A percentile compares a stretch with the other conserved stretches of the same genome.
Evolutionary conservation across 2,888 invertebrate genomes (phyloP).

Genomic region (Branchellion lobata): DNA sequence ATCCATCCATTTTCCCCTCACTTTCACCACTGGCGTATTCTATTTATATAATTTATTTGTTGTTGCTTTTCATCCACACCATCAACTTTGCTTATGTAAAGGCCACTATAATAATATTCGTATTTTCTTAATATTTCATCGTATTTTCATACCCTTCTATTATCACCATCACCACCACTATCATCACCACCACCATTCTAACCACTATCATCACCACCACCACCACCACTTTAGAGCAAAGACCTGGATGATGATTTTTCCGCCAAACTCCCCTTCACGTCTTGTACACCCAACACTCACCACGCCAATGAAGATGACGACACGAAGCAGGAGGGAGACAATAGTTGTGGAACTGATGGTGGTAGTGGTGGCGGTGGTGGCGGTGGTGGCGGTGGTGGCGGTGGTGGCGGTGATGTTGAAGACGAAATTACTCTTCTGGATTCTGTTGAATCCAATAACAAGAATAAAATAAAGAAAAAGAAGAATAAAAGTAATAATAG

Average conservation of each 20-base stretch:
- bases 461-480: not conserved
- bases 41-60: not conserved
- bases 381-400: not conserved
- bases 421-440: too few relatives aligned
- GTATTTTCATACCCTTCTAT: too few relatives aligned
- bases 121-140: too few relatives aligned
- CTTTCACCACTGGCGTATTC: not conserved
- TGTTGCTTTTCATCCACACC: not conserved
- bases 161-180: not conserved
- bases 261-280: not conserved
- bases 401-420: too few relatives aligned
- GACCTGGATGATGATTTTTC: not conserved
- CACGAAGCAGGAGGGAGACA: not conserved
- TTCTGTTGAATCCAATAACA: too few relatives aligned
- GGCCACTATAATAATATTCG: too few relatives aligned
- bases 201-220: not conserved
- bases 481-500: not conserved
- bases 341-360: not conserved
- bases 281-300: not conserved
- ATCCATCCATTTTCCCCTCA: too few relatives aligned
- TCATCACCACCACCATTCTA: not conserved
- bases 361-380: not conserved
- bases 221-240: not conserved
- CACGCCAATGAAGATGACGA: not conserved
- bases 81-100: too few relatives aligned